phyloP scores from a whole-genome alignment of 1,140 invertebrate genomes.

The Macrosteles quadrilineatus region DNA sequence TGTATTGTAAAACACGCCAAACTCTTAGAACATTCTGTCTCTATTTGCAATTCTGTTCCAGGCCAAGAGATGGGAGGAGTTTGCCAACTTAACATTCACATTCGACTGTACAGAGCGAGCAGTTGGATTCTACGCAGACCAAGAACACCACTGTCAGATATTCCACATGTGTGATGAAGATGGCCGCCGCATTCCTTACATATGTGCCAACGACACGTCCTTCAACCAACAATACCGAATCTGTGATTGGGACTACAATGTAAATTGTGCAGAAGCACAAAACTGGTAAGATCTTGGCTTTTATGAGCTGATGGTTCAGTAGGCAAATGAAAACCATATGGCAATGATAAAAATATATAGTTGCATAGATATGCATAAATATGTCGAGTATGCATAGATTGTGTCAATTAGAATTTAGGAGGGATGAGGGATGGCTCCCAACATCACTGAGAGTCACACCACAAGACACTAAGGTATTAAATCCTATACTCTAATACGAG shows the following conservation, averaged over 20 bases:
- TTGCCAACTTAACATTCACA: slow-evolving; percentile 62
- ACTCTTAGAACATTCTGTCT: no score
- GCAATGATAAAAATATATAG: no score
- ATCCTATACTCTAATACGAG: no score
- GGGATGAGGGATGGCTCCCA: no score
- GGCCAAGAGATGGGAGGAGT: slow-evolving; percentile 61
- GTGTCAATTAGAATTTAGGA: no score
- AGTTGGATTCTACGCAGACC: slow-evolving; percentile 63
- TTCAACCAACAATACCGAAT: slow-evolving; percentile 64
- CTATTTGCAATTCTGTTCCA: slow-evolving; percentile 6
- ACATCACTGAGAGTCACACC: no score
- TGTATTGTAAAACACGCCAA: no score
- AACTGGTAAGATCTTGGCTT: slow-evolving; percentile 49
- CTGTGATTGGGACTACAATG: slow-evolving; percentile 63
- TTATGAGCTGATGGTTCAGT: no score
- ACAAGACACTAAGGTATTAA: no score
- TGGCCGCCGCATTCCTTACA: slow-evolving; percentile 60
- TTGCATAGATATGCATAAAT: no score
- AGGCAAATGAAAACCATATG: no score
- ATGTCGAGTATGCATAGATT: no score
- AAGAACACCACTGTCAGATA: slow-evolving; percentile 64
- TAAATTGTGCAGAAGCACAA: slow-evolving; percentile 58
- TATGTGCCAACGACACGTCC: slow-evolving; percentile 61
- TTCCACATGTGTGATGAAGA: slow-evolving; percentile 67
- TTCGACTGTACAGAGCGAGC: slow-evolving; percentile 60